These are phyloP conservation scores for Theonella swinhoei DNA, from an alignment of 37 sponge, comb jelly and placozoan genomes.

Conservation along the genomic window DNA sequence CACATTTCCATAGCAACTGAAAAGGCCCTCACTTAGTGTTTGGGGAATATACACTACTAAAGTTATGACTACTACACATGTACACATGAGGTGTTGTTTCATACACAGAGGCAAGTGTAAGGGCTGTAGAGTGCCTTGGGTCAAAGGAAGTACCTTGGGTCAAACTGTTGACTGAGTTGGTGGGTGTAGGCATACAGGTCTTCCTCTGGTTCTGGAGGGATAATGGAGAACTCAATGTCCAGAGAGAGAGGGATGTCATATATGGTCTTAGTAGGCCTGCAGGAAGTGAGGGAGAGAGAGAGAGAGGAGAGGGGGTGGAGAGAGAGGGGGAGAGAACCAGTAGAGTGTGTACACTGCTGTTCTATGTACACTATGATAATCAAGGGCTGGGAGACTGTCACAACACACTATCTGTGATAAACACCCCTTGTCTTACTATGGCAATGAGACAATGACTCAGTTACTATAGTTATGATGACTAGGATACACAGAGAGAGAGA, in stretches of 20 bases:
- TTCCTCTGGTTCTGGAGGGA: neutral
- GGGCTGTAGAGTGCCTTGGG: too few relatives aligned
- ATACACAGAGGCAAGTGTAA: too few relatives aligned
- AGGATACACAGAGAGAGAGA: conserved; percentile 6
- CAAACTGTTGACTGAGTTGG: neutral
- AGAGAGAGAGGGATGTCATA: neutral
- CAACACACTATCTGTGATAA: too few relatives aligned
- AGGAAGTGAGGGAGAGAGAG: neutral
- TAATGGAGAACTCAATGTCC: neutral
- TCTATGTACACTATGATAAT: neutral
- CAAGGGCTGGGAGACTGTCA: neutral
- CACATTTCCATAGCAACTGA: too few relatives aligned
- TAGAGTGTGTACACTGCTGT: neutral
- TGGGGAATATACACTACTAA: too few relatives aligned
- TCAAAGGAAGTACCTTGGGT: too few relatives aligned
- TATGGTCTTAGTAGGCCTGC: neutral
- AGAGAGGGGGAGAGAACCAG: conserved; percentile 7
- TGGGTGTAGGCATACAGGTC: neutral
- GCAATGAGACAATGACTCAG: too few relatives aligned
- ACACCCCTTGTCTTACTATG: too few relatives aligned
- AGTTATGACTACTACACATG: too few relatives aligned
- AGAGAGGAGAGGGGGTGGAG: conserved; percentile 7
- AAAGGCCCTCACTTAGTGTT: too few relatives aligned
- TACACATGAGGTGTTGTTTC: too few relatives aligned
- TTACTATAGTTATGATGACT: too few relatives aligned